These are phyloP conservation scores for Vombatus ursinus DNA, from an alignment of 2,113 vertebrate genomes.

Conservation along the genomic window DNA sequence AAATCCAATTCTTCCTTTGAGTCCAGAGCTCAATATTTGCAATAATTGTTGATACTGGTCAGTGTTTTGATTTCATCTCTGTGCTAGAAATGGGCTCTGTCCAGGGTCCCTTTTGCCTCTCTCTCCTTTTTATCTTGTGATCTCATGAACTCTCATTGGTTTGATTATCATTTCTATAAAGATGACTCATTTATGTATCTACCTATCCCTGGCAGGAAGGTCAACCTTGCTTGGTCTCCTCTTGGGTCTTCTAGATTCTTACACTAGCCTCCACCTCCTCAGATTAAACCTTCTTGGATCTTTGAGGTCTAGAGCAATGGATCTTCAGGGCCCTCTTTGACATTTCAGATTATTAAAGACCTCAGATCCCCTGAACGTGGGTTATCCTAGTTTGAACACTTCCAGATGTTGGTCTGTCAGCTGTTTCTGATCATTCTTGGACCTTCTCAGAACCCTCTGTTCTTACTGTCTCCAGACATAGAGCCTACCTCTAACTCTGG, in stretches of 20 bases:
- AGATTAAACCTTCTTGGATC: not conserved
- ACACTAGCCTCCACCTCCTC: not conserved
- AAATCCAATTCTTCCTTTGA: not conserved
- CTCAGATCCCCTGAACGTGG: not conserved
- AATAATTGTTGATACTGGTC: too few species aligned
- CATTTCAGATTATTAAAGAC: not conserved
- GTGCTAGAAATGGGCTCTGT: not conserved
- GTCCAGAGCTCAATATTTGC: too few species aligned
- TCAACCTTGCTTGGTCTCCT: too few species aligned
- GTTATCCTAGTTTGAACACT: not conserved
- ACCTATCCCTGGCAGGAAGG: not conserved
- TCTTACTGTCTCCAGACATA: not conserved
- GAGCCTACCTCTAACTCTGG: too few species aligned
- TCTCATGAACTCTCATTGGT: not conserved
- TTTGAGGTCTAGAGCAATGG: not conserved
- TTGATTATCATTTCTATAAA: not conserved
- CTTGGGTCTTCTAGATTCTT: too few species aligned
- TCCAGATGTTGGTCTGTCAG: not conserved
- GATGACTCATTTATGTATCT: not conserved
- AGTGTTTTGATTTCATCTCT: too few species aligned
- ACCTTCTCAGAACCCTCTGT: not conserved
- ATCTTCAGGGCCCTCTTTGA: not conserved
- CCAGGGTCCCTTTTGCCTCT: not conserved
- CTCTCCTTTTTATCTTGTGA: not conserved
- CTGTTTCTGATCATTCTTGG: not conserved